These are phyloP conservation scores for Scomber japonicus DNA, from an alignment of 2,113 vertebrate genomes.

Conservation along the genomic window DNA sequence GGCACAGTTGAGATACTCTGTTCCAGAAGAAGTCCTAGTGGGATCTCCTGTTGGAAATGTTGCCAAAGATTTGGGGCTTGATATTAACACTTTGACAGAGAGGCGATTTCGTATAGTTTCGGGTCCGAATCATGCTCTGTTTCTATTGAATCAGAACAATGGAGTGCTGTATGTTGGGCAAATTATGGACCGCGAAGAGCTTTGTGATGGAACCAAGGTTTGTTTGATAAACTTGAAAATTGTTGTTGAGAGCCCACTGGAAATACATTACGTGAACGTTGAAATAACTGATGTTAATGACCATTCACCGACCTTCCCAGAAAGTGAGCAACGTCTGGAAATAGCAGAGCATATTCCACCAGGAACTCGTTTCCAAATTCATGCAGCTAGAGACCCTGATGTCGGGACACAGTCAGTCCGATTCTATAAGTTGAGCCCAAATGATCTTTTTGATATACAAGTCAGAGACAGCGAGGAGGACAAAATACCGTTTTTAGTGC, in stretches of 20 bases:
- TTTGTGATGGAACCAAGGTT: slow-evolving; percentile 67
- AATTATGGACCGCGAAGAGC: slow-evolving; percentile 75
- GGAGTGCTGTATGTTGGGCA: slow-evolving; percentile 69
- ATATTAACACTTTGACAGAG: slow-evolving; percentile 55
- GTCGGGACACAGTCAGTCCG: slow-evolving; percentile 55
- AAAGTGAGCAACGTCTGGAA: slow-evolving; percentile 72
- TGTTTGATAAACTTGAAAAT: slow-evolving; percentile 82
- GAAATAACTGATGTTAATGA: slow-evolving; percentile 83
- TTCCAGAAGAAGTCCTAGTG: slow-evolving; percentile 72
- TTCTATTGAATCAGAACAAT: slow-evolving; percentile 77
- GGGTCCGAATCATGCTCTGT: slow-evolving; percentile 63
- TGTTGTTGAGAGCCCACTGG: slow-evolving; percentile 80
- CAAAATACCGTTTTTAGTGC: slow-evolving; percentile 73
- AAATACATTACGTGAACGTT: slow-evolving; percentile 80
- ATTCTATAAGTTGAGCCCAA: slow-evolving; percentile 54
- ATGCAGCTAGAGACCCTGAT: slow-evolving; percentile 75
- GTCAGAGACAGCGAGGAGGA: slow-evolving; percentile 70
- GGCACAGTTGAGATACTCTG: slow-evolving; percentile 69
- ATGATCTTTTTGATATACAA: slow-evolving; percentile 74
- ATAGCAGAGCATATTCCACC: slow-evolving; percentile 66
- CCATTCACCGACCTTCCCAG: slow-evolving; percentile 66
- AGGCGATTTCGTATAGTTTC: slow-evolving; percentile 79
- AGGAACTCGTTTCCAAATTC: slow-evolving; percentile 78
- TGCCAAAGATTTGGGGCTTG: slow-evolving; percentile 81
- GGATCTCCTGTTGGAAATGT: slow-evolving; percentile 80